Conservation (phyloP, 2,797 vertebrate species). For the Enteromius mattozi region DNA sequence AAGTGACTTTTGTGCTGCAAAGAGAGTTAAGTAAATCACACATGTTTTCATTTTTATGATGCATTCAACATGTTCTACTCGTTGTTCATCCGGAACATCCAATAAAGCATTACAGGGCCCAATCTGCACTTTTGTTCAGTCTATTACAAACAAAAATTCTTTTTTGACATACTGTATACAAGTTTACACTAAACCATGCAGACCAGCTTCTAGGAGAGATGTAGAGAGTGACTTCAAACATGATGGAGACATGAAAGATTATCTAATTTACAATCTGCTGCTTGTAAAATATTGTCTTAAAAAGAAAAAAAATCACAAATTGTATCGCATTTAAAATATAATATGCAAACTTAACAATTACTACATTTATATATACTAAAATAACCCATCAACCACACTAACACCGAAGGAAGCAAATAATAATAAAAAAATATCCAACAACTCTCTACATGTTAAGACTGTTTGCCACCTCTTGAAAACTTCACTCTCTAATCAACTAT, state of each 20-base stretch:
- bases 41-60: slow-evolving; percentile 45
- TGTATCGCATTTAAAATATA: background rate
- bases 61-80: slow-evolving; percentile 37
- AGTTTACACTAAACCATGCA: slow-evolving; percentile 25
- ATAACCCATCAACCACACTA: background rate
- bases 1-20: slow-evolving; percentile 8
- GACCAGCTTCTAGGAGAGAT: background rate
- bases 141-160: slow-evolving; percentile 11
- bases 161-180: background rate
- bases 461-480: slow-evolving; percentile 52
- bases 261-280: background rate
- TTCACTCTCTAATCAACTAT: slow-evolving; percentile 78
- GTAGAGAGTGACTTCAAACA: background rate
- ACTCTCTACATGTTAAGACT: slow-evolving; percentile 59
- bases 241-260: background rate
- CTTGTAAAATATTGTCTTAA: background rate
- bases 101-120: slow-evolving; percentile 27
- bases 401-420: background rate
- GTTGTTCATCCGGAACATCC: slow-evolving; percentile 29
- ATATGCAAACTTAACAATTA: background rate
- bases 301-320: background rate
- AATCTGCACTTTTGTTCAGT: slow-evolving; percentile 24
- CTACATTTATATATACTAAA: background rate
- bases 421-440: slow-evolving; percentile 5
- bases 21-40: slow-evolving; percentile 32